Evolutionary conservation across 2,888 invertebrate species (phyloP), one percentile per base, ranked within the genome.

Genomic region (Mactromeris polynyma): DNA sequence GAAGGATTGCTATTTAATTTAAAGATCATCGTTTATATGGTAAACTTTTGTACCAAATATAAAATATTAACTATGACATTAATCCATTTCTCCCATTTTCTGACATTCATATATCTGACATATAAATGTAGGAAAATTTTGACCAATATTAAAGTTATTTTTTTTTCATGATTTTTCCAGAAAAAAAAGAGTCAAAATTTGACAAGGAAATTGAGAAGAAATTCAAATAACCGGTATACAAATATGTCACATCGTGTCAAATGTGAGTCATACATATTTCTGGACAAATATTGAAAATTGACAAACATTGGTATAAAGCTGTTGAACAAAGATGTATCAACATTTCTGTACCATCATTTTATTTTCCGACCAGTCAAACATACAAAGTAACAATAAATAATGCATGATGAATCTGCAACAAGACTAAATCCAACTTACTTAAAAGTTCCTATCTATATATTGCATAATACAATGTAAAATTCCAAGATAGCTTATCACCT

Each of bases 1-100:
- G 36, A 73, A 73, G 73, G 73, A 9, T 73, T 73, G 73, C 26
- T 73, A 73, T 73, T 73, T 73, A 73, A 73, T 36, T 73, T 73
- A 73, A 73, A 73, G n/a, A 73, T 73, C 73, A 73, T 36, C 58
- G 26, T 64, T 64, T n/a, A 64, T 64, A 64, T 4, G 58, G 26
- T 64, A 64, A 64, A 64, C 58, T 64, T 26, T 26, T 26, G 26
- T 64, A 64, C 58, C 26, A 26, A 64, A 64, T 26, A 64, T 64
- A 26, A 64, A 64, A 64, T 64, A 64, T 64, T 64, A 64, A 64
- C 26, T 1, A 9, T 64, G 58, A 64, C 58, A 64, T 64, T 64
- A 9, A 4, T 64, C 58, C 58, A n/a, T n/a, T n/a, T n/a, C 58
- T 64, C 26, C n/a, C 58, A 64, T 64, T 64, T 64, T 64, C 58